phyloP scores from a whole-genome alignment of 2,888 invertebrate species.

The Eudemis profundana region DNA sequence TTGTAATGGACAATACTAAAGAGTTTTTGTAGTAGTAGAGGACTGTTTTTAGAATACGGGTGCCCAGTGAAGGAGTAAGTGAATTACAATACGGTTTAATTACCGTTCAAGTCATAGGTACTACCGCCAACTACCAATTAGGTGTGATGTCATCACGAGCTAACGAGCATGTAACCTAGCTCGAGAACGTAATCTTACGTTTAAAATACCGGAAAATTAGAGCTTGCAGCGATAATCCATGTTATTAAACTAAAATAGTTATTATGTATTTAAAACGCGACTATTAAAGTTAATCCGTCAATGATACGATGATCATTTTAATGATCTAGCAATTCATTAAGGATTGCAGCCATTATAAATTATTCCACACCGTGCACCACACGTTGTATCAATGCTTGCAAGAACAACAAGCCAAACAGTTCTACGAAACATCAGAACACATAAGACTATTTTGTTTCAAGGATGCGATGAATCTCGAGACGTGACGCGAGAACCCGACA shows the following conservation, averaged over 20 bases:
- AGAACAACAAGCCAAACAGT: conserved; percentile 10
- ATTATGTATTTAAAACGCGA: conserved; percentile 12
- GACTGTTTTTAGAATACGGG: too few species aligned
- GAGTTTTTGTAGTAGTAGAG: too few species aligned
- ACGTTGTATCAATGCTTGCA: conserved; percentile 38
- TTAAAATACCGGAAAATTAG: conserved; percentile 15
- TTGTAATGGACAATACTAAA: too few species aligned
- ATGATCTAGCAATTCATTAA: conserved; percentile 40
- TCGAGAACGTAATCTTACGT: conserved; percentile 10
- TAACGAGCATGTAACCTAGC: conserved; percentile 2
- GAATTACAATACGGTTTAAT: not conserved
- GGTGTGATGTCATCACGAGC: conserved; percentile 6
- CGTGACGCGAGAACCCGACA: conserved; percentile 58
- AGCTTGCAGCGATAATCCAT: conserved; percentile 9
- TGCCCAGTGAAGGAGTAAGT: too few species aligned
- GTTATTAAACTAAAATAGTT: conserved; percentile 31
- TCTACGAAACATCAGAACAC: conserved; percentile 9
- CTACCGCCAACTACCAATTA: not conserved
- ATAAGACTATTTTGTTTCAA: conserved; percentile 8
- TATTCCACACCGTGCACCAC: not conserved
- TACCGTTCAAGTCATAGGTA: not conserved
- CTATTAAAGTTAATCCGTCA: conserved; percentile 36
- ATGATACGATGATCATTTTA: conserved; percentile 32
- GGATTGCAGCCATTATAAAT: conserved; percentile 46
- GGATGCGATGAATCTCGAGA: conserved; percentile 43